Percentiles rank a stretch among this genome's conserved stretches.
Conservation (phyloP, 1,140 invertebrate species). For the Brachionus rubens region DNA sequence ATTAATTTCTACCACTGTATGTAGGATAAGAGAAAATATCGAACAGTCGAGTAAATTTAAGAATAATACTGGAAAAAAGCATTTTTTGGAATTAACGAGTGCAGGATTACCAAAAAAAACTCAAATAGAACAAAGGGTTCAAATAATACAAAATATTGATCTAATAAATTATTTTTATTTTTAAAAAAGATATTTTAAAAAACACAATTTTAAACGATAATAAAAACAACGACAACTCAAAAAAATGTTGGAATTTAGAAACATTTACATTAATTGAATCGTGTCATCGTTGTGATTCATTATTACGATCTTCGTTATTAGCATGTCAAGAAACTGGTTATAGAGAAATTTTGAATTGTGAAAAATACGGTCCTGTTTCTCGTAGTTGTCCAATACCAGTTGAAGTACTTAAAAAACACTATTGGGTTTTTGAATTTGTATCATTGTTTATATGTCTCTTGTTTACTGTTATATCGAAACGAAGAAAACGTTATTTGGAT, state of each 20-base stretch:
- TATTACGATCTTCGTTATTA: neutral
- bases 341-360: slow-evolving; percentile 30
- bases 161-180: neutral
- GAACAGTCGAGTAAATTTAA: too few species aligned
- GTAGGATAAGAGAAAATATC: too few species aligned
- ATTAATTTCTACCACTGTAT: too few species aligned
- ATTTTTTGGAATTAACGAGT: too few species aligned
- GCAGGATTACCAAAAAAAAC: too few species aligned
- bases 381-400: slow-evolving; percentile 11
- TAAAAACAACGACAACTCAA: neutral
- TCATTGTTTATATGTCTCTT: neutral
- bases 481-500: slow-evolving; percentile 16
- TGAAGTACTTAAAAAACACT: slow-evolving; percentile 4
- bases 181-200: neutral
- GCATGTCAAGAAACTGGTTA: slow-evolving; percentile 36
- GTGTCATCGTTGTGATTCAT: neutral
- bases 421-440: slow-evolving; percentile 30
- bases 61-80: too few species aligned
- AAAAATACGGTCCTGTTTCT: slow-evolving; percentile 20
- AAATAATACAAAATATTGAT: too few species aligned
- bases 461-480: slow-evolving; percentile 6
- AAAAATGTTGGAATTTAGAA: slow-evolving; percentile 12
- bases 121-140: too few species aligned
- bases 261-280: neutral
- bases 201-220: neutral